Conservation (phyloP, 2,113 vertebrate genomes). For the Columbina picui region DNA sequence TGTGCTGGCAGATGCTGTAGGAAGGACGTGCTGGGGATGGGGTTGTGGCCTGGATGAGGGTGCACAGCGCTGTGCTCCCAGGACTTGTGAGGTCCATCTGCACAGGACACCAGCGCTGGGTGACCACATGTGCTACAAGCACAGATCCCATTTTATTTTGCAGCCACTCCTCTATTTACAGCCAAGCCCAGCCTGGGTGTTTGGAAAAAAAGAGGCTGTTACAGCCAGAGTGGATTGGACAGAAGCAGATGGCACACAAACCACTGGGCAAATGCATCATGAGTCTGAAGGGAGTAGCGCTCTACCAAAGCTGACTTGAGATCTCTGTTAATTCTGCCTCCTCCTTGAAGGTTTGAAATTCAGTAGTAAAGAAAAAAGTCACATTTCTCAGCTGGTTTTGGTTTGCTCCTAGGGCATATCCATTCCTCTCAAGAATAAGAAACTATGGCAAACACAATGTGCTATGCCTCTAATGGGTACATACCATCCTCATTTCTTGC, state of each 20-base stretch:
- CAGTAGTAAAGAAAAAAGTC: neutral
- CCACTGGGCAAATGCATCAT: neutral
- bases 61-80: accelerated
- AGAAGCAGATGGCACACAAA: neutral
- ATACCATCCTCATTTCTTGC: constrained; percentile 18
- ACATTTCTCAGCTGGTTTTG: constrained; percentile 3
- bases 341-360: neutral
- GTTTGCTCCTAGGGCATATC: constrained; percentile 17
- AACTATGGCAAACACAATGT: constrained; percentile 24
- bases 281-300: accelerated
- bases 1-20: accelerated
- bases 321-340: neutral
- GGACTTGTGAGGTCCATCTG: neutral
- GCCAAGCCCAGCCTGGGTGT: neutral
- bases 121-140: neutral
- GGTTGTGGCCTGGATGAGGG: neutral
- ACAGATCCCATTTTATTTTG: neutral
- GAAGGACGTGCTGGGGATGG: accelerated
- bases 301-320: neutral
- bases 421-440: constrained; percentile 7
- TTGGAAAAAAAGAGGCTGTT: neutral
- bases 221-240: neutral
- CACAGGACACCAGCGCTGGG: neutral
- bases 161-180: neutral
- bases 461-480: neutral